Conservation (phyloP, 2,797 vertebrate species). For the Sebastolobus alascanus region DNA sequence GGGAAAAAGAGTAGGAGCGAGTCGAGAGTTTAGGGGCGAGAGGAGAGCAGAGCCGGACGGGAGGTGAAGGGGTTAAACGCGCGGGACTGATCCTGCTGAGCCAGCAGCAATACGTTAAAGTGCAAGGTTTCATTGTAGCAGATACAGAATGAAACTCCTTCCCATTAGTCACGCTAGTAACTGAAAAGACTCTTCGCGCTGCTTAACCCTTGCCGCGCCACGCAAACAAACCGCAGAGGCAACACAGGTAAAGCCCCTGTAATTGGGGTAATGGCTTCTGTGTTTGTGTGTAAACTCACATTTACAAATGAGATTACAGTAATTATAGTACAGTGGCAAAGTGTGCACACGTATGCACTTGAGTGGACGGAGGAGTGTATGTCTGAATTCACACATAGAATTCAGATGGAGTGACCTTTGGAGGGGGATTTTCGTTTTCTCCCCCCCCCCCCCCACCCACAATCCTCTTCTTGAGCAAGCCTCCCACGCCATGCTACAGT, state of each 20-base stretch:
- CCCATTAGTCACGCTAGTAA: constrained; percentile 87
- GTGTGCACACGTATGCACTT: not conserved
- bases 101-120: constrained; percentile 85
- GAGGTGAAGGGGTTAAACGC: constrained; percentile 86
- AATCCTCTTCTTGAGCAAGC: constrained; percentile 61
- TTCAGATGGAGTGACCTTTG: constrained; percentile 55
- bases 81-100: constrained; percentile 84
- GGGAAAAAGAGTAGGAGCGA: constrained; percentile 37
- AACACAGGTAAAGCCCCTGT: constrained; percentile 49
- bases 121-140: constrained; percentile 88
- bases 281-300: constrained; percentile 26
- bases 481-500: constrained; percentile 70
- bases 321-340: constrained; percentile 7
- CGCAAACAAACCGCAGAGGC: constrained; percentile 49
- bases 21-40: constrained; percentile 47
- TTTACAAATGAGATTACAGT: constrained; percentile 14
- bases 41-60: constrained; percentile 68
- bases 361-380: constrained; percentile 19
- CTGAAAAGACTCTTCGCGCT: constrained; percentile 74
- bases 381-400: constrained; percentile 54
- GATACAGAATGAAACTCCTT: constrained; percentile 87
- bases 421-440: constrained; percentile 47
- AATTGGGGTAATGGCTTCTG: constrained; percentile 26
- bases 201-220: constrained; percentile 79
- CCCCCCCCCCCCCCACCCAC: not conserved